Evolutionary conservation across 2,797 vertebrate species (phyloP), one percentile per base, ranked within the genome.

Genomic region (Glyptemys insculpta): DNA sequence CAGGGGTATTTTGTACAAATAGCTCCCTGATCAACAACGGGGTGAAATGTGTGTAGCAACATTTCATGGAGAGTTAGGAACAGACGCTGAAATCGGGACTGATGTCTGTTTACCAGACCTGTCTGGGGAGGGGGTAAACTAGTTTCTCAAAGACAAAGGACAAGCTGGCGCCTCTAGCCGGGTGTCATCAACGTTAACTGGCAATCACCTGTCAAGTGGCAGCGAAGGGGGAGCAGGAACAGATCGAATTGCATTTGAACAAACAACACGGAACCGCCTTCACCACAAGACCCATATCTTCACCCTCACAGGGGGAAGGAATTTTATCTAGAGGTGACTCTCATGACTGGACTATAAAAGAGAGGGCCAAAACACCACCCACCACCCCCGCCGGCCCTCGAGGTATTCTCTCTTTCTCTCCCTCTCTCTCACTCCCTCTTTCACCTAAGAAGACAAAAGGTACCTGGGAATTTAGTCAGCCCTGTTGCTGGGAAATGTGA

Each of bases 371-470:
- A 41, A 41, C 41, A 41, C 41, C 4, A 4, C 8, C 34, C 16
- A 5, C 2, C 2, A 14, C 31, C 6, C 44, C 44, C 6, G 6
- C 57, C 34, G 2, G 1, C n/a, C n/a, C n/a, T n/a, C n/a, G n/a
- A 10, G 34, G 65, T 12, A 68, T 68, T 21, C 19, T 68, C 59
- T 62, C 19, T 37, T 7, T 65, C 57, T 31, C 34, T 65, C 19
- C n/a, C n/a, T 23, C 68, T 41, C 31, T 59, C 57, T 31, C 11
- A 34, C 34, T 65, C 19, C n/a, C n/a, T 37, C 68, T 41, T 41
- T 72, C 68, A 23, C 65, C 9, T 23, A 12, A 41, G n/a, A 23
- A 0, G 5, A 41, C 19, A 41, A 41, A 41, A 72, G n/a, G 19
- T 23, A 23, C 37, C 9, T 68, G 19, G 37, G 68, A 72, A 41